Base-by-base conservation (phyloP, 1,140 invertebrate genomes). In the Diplogasteroides magnus region DNA sequence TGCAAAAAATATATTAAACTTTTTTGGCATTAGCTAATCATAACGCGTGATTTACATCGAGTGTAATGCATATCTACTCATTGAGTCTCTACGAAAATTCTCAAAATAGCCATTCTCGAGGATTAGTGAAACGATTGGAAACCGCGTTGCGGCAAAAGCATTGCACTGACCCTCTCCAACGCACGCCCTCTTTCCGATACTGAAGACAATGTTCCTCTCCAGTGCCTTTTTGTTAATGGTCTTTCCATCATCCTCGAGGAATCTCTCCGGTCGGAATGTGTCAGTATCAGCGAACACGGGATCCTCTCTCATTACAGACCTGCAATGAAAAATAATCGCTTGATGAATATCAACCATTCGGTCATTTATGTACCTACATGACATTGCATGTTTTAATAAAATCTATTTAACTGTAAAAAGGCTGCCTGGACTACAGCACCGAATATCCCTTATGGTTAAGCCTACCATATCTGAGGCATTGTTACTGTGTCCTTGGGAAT, bases 381-480 rank as follows among this genome's bases (percentile, higher is more conserved):
- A n/a, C n/a, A n/a, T n/a, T n/a, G n/a, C n/a, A n/a, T n/a, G n/a
- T n/a, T n/a, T n/a, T n/a, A n/a, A n/a, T n/a, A n/a, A n/a, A n/a
- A n/a, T n/a, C n/a, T n/a, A n/a, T n/a, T n/a, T n/a, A n/a, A n/a
- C n/a, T n/a, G n/a, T n/a, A n/a, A n/a, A n/a, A n/a, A n/a, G n/a
- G n/a, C n/a, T n/a, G n/a, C n/a, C n/a, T n/a, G n/a, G 1, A 61
- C 1, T 67, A 19, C 19, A 65, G 1, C 29, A 19, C n/a, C n/a
- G n/a, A n/a, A n/a, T n/a, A n/a, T 61, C 57, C 64, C 64, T 65
- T 65, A 61, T 65, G 31, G 64, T 65, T 48, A 28, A n/a, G 61
- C 32, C n/a, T n/a, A 19, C 57, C 19, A 29, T 25, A 61, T 23
- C 56, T 64, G 61, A 67, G 23, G 11, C 29, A 32, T 23, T 55